Evolutionary conservation across 2,888 invertebrate species (phyloP), one percentile per base, ranked within the genome.

Genomic region (Dryomyza anilis): DNA sequence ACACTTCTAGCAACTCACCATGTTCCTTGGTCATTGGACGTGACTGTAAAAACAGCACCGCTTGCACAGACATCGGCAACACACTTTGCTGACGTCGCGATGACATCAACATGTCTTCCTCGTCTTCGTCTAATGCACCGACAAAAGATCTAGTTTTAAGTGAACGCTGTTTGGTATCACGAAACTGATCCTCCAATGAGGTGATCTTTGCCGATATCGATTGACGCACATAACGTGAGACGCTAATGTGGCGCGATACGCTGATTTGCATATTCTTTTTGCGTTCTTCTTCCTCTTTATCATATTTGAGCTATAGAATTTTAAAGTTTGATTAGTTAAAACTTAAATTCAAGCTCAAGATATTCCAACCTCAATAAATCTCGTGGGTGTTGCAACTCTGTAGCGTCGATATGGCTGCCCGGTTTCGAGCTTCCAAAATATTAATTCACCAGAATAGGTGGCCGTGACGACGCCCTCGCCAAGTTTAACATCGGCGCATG

Each of bases 351-450:
- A 2, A n/a, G 5, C 10, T 16, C 8, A 55, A 21, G 4, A 14
- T 21, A 53, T 5, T 7, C 46, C 57, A 62, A 76, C 76, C 70
- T 81, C 80, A 33, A 81, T 75, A 59, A 83, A 84, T 36, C 74
- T 67, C 10, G 67, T 76, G n/a, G 85, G 84, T 66, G 83, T 75
- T 63, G 78, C 74, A 1, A 85, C 83, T 69, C 74, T 74, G 61
- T 78, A 77, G 36, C 74, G 84, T 78, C 87, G 84, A 78, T 89
- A 91, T 0, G 91, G 89, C 78, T 92, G 91, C 0, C 92, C 92
- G 0, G 93, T 93, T 82, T 93, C 92, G 63, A 93, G 83, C 70
- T 89, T 88, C 94, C 94, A 94, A 70, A 95, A 85, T 25, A 94
- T 85, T 55, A 95, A 85, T 80, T 93, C 92, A 0, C 94, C 94